Conservation (phyloP, 2,113 vertebrate species). For the Spermophilus dauricus region DNA sequence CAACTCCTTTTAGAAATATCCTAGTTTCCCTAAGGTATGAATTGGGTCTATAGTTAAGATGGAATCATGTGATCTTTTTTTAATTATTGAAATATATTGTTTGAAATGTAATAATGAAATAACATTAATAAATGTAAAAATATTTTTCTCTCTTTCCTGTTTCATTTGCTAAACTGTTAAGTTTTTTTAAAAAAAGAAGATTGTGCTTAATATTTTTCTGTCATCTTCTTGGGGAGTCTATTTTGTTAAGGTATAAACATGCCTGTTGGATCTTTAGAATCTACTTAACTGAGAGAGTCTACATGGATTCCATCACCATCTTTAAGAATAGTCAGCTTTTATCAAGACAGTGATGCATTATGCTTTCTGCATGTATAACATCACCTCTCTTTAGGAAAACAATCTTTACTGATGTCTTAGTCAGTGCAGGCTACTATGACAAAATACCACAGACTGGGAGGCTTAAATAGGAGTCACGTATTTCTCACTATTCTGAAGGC, state of each 20-base stretch:
- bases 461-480: background rate
- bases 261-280: background rate
- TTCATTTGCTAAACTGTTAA: background rate
- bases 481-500: background rate
- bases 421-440: background rate
- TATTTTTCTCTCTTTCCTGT: background rate
- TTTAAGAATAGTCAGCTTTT: background rate
- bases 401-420: background rate
- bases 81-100: background rate
- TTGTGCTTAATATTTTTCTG: background rate
- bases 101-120: background rate
- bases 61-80: background rate
- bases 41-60: background rate
- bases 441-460: background rate
- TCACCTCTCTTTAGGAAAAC: background rate
- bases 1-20: constrained; percentile 26
- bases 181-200: background rate
- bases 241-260: background rate
- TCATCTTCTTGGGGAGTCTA: background rate
- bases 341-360: background rate
- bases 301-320: background rate
- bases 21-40: constrained; percentile 19
- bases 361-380: background rate
- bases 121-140: constrained; percentile 5
- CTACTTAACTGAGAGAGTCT: background rate